Evolutionary conservation across 2,113 vertebrate genomes (phyloP).

Genomic region (Peromyscus polionotus): DNA sequence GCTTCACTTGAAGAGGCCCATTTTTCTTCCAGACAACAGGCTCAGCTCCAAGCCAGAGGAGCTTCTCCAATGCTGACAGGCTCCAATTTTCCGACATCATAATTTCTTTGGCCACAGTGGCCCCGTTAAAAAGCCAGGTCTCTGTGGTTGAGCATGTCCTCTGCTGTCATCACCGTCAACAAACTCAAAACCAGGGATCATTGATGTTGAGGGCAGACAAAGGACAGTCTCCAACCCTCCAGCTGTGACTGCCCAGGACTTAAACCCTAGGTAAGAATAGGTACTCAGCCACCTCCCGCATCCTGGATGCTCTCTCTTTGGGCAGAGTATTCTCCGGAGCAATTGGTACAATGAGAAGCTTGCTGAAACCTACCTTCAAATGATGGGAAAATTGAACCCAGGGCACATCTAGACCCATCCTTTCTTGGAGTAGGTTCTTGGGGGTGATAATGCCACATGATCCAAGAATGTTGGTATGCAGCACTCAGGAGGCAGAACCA

Average conservation of each 20-base stretch:
- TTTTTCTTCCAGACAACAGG: neutral
- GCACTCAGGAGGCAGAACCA: no score
- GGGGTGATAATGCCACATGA: neutral
- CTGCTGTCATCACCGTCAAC: neutral
- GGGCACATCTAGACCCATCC: no score
- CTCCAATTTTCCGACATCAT: neutral
- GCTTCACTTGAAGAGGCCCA: neutral
- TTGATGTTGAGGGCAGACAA: slow-evolving; percentile 7
- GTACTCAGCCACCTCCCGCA: neutral
- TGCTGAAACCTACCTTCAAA: neutral
- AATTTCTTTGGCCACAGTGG: neutral
- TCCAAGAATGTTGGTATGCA: neutral
- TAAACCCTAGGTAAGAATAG: neutral
- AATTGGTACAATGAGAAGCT: neutral
- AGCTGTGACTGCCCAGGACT: neutral
- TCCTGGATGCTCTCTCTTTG: neutral
- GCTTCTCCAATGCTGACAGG: neutral
- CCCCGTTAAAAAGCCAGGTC: neutral
- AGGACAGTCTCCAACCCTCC: neutral
- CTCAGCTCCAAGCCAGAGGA: neutral
- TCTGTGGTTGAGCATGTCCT: neutral
- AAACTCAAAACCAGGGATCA: neutral
- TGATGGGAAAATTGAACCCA: neutral
- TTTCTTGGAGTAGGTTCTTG: neutral
- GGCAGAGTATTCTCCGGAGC: neutral